Percentiles rank a stretch among this genome's conserved stretches.
phyloP scores from a whole-genome alignment of 2,113 vertebrate genomes.

The Cariama cristata region DNA sequence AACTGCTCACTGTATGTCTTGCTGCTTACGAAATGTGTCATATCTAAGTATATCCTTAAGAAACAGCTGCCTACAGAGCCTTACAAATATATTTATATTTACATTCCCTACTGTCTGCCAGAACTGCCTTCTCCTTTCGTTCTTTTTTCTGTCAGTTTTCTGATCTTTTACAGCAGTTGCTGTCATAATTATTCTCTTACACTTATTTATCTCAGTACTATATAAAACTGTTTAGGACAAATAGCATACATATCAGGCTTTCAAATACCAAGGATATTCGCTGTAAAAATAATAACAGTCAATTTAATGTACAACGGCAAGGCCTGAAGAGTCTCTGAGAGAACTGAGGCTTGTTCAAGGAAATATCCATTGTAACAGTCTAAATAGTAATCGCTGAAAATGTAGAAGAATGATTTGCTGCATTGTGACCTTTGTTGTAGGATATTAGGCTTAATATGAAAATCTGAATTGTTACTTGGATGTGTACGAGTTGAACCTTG shows the following conservation, averaged over 20 bases:
- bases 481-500: not conserved
- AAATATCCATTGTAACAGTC: not conserved
- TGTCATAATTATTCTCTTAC: not conserved
- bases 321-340: not conserved
- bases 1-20: not conserved
- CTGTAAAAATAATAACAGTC: not conserved
- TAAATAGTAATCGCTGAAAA: not conserved
- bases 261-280: not conserved
- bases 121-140: not conserved
- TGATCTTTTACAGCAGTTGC: not conserved
- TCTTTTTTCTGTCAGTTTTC: not conserved
- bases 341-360: not conserved
- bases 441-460: not conserved
- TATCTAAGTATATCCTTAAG: not conserved
- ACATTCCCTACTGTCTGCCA: not conserved
- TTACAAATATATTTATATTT: not conserved
- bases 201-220: not conserved
- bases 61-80: not conserved
- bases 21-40: not conserved
- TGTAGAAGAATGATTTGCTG: not conserved
- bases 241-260: not conserved
- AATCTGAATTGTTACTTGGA: not conserved
- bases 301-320: not conserved
- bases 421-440: not conserved
- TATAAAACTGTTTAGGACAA: not conserved